Base-by-base conservation (phyloP, 2,113 vertebrate species). In the Dasyprocta punctata region DNA sequence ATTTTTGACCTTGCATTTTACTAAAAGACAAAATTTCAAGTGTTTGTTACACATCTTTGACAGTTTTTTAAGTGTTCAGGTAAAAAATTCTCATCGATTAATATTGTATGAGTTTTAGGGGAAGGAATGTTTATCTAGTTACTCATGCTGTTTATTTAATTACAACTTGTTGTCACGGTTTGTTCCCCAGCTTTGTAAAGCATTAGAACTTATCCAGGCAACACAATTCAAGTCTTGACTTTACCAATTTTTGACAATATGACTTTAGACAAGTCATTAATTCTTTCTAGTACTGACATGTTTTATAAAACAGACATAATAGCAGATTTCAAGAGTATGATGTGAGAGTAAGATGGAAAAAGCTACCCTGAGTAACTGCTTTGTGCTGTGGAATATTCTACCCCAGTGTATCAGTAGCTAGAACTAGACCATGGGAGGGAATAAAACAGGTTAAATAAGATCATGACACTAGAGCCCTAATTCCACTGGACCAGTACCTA, bases 341-440 rank as follows among this genome's bases (percentile, higher is more conserved):
- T 63, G 0, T 58, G 38, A 52, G 1, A 1, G 1, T 56, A 7
- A 54, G 6, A 73, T 38, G 71, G 65, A 20, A 94, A 30, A 56
- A 83, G 20, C 49, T 88, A 12, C 3, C 36, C 19, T 52, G 2
- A 22, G 3, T 65, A 75, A 61, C 14, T 78, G 33, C 8, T 85
- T 90, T 33, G 12, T 10, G 69, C 30, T 44, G 12, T 63, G 65
- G 7, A 83, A 83, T 20, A 10, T 6, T 9, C 26, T 24, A 38
- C 0, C 8, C 13, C 5, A 5, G 22, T 73, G 8, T 12, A 12
- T 38, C 2, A 41, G 3, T 61, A 24, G 19, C 33, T 36, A 12
- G 9, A 63, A 5, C 28, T 8, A 44, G 26, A 12, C 10, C 3
- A 63, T 16, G 3, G 16, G 19, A 89, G 9, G 19, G 5, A 5